These are phyloP conservation scores for Halichoeres trimaculatus DNA, from an alignment of 2,113 vertebrate genomes.

Conservation along the genomic window DNA sequence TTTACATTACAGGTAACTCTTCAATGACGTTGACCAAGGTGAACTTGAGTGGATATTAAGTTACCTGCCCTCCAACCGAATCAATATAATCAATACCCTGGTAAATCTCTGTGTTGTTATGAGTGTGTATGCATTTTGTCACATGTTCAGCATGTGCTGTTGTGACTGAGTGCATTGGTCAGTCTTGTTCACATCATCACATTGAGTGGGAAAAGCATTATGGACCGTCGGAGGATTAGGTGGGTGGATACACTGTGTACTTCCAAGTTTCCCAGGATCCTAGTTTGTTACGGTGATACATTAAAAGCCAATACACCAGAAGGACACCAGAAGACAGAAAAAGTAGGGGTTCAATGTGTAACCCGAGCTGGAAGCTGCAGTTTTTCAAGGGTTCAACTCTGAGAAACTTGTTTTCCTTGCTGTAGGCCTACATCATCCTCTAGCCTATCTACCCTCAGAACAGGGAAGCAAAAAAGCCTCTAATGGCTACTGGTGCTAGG, in stretches of 20 bases:
- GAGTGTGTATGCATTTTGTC: constrained; percentile 8
- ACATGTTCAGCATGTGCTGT: constrained; percentile 27
- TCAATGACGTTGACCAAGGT: background rate
- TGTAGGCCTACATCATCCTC: no score
- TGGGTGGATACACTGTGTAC: constrained; percentile 45
- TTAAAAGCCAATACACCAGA: background rate
- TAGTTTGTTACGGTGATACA: constrained; percentile 15
- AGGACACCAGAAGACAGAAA: background rate
- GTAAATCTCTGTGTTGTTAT: constrained; percentile 1
- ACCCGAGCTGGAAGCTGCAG: no score
- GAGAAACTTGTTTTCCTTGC: no score
- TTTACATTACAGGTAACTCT: background rate
- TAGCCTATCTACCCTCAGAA: no score
- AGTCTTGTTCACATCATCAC: constrained; percentile 45
- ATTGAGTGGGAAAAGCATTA: constrained; percentile 52
- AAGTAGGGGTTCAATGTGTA: no score
- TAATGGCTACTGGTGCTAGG: no score
- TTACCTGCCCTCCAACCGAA: background rate
- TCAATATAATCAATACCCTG: background rate
- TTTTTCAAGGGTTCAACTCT: no score
- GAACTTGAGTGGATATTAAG: background rate
- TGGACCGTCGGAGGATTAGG: constrained; percentile 48
- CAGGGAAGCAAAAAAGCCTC: no score
- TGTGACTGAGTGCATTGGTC: constrained; percentile 30
- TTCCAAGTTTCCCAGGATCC: constrained; percentile 42